Evolutionary conservation across 2,797 vertebrate genomes (phyloP).

Genomic region (Tapera naevia): DNA sequence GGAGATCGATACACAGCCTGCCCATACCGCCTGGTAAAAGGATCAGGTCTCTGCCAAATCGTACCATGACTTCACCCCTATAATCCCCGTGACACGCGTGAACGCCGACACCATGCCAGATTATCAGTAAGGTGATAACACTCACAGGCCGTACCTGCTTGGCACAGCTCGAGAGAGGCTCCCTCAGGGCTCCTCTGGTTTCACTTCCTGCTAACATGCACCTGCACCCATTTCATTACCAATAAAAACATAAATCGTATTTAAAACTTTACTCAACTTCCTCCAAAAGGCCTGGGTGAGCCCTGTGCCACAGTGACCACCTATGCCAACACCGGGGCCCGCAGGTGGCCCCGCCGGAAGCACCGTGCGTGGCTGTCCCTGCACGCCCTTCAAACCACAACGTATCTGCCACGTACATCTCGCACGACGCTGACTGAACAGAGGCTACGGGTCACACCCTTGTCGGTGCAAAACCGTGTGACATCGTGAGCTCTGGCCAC

Average conservation of each 20-base stretch:
- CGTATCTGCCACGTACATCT: accelerated
- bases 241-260: slow-evolving; percentile 26
- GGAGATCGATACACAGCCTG: not conserved
- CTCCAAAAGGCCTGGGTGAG: not conserved
- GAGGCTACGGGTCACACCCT: accelerated
- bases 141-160: slow-evolving; percentile 35
- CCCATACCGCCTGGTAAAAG: not conserved
- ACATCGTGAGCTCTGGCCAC: not conserved
- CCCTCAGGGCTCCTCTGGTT: slow-evolving; percentile 30
- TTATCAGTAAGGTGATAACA: slow-evolving; percentile 8
- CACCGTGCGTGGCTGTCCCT: no score
- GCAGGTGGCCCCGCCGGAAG: accelerated
- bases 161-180: slow-evolving; percentile 31
- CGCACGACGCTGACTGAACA: accelerated
- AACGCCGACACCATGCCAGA: not conserved
- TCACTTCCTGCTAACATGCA: slow-evolving; percentile 55
- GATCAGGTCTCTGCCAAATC: not conserved
- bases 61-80: not conserved
- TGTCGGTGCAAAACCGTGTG: accelerated
- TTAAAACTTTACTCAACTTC: slow-evolving; percentile 31
- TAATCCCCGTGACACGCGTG: not conserved
- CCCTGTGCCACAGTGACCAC: accelerated
- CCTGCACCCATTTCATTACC: slow-evolving; percentile 59
- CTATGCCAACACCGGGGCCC: not conserved
- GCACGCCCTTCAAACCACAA: not conserved